Conservation (phyloP, 2,888 invertebrate species). For the Hydriomena furcata region DNA sequence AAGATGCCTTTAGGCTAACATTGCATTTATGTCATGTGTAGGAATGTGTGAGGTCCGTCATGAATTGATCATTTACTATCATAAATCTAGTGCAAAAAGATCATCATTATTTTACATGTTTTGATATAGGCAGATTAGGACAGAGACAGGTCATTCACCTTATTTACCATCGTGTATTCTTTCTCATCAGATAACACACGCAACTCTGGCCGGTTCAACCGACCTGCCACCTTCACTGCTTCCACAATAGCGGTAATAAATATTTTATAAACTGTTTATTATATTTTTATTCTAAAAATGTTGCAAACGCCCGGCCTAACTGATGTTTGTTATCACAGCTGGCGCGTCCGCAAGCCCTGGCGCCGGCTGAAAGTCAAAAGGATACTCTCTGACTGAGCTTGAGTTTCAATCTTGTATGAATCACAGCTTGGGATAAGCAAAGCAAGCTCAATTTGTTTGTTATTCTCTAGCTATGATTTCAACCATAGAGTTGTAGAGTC, state of each 20-base stretch:
- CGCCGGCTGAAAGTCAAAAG: conserved; percentile 63
- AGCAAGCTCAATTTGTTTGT: conserved; percentile 35
- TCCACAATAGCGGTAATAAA: conserved; percentile 16
- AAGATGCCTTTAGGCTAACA: too few relatives aligned
- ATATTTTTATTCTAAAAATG: not conserved
- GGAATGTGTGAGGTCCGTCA: too few relatives aligned
- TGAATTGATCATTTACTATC: too few relatives aligned
- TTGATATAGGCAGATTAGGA: too few relatives aligned
- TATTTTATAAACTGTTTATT: not conserved
- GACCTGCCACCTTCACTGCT: conserved; percentile 48
- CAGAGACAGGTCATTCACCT: not conserved
- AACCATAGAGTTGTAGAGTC: conserved; percentile 43
- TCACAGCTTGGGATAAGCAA: conserved; percentile 49
- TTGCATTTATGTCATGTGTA: too few relatives aligned
- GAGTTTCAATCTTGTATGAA: conserved; percentile 43
- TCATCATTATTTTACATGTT: too few relatives aligned
- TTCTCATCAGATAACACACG: conserved; percentile 49
- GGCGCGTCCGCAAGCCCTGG: conserved; percentile 55
- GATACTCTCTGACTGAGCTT: conserved; percentile 65
- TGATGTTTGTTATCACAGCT: conserved; percentile 63
- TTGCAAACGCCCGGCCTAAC: conserved; percentile 23
- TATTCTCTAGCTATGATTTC: conserved; percentile 49
- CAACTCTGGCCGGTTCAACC: conserved; percentile 58
- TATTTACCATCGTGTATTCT: not conserved
- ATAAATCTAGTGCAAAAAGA: too few relatives aligned